Evolutionary conservation across 1,140 invertebrate genomes (phyloP).

Genomic region (Drosophila subpulchrella): DNA sequence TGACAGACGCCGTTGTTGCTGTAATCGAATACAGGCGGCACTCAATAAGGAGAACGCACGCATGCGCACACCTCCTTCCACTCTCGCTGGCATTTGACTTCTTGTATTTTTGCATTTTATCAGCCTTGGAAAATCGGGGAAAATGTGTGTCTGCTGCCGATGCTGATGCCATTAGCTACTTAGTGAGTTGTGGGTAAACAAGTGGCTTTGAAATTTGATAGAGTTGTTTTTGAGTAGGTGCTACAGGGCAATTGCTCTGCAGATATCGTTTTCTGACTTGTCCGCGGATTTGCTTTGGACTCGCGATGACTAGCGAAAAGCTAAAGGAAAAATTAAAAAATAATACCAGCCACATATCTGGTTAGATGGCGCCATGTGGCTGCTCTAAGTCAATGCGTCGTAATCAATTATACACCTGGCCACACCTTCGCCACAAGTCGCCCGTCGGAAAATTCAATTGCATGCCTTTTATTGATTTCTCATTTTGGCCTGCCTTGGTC

Average conservation of each 20-base stretch:
- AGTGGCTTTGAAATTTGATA: slow-evolving; percentile 79
- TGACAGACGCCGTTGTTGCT: slow-evolving; percentile 53
- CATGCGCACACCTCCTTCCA: slow-evolving; percentile 18
- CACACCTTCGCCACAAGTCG: slow-evolving; percentile 69
- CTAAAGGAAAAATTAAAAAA: slow-evolving; percentile 16
- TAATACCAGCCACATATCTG: slow-evolving; percentile 18
- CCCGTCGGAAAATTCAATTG: slow-evolving; percentile 53
- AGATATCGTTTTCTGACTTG: slow-evolving; percentile 19
- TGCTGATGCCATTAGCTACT: slow-evolving; percentile 59
- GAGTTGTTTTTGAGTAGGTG: slow-evolving; percentile 51
- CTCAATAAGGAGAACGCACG: slow-evolving; percentile 32
- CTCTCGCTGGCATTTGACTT: slow-evolving; percentile 11
- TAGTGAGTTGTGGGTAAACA: slow-evolving; percentile 56
- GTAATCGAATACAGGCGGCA: slow-evolving; percentile 69
- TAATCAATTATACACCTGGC: slow-evolving; percentile 71
- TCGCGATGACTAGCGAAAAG: slow-evolving; percentile 26
- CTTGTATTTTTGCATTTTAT: slow-evolving; percentile 59
- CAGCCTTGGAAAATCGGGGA: slow-evolving; percentile 42
- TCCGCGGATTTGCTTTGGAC: slow-evolving; percentile 20
- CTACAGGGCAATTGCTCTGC: background rate
- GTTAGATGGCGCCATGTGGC: slow-evolving; percentile 64
- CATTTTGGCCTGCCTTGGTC: slow-evolving; percentile 33
- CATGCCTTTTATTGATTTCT: slow-evolving; percentile 65
- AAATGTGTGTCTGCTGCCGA: slow-evolving; percentile 6
- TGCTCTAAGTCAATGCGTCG: slow-evolving; percentile 44